Conservation (phyloP, 2,797 vertebrate genomes). For the Salmo trutta region DNA sequence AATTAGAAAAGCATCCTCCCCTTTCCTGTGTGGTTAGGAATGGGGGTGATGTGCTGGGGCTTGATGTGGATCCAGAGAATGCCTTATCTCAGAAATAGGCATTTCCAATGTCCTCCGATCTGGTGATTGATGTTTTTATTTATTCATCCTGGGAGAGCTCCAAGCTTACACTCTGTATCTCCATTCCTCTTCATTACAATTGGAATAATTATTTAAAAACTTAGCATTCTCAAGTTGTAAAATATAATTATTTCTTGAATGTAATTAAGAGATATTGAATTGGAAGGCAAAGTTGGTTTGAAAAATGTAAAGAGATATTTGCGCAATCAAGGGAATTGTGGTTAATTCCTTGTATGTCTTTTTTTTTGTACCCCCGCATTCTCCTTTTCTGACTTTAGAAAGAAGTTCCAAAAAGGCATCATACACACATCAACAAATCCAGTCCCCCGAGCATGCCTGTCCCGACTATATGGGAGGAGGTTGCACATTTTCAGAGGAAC, state of each 20-base stretch:
- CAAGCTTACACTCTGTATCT: conserved; percentile 17
- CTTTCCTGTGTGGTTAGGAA: neutral
- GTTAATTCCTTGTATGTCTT: neutral
- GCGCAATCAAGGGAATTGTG: neutral
- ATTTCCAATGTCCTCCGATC: conserved; percentile 10
- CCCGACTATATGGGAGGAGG: conserved; percentile 32
- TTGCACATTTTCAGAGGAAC: conserved; percentile 22
- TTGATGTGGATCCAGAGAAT: conserved; percentile 29
- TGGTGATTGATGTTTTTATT: conserved; percentile 42
- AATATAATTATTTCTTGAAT: conserved; percentile 8
- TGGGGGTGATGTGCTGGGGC: conserved; percentile 12
- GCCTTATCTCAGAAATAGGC: conserved; percentile 22
- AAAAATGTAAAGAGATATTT: conserved; percentile 9
- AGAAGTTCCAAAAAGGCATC: neutral
- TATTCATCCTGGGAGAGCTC: conserved; percentile 27
- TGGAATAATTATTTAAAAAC: conserved; percentile 30
- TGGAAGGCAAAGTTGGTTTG: conserved; percentile 9
- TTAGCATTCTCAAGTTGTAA: neutral
- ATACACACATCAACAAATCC: neutral
- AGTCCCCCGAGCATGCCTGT: conserved; percentile 25
- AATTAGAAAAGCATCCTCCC: conserved; percentile 31
- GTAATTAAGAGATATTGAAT: conserved; percentile 8
- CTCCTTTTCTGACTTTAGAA: neutral
- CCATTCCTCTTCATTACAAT: conserved; percentile 39
- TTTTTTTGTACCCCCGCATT: neutral